phyloP scores from a whole-genome alignment of 2,797 vertebrate genomes.

The Peromyscus attwateri region DNA sequence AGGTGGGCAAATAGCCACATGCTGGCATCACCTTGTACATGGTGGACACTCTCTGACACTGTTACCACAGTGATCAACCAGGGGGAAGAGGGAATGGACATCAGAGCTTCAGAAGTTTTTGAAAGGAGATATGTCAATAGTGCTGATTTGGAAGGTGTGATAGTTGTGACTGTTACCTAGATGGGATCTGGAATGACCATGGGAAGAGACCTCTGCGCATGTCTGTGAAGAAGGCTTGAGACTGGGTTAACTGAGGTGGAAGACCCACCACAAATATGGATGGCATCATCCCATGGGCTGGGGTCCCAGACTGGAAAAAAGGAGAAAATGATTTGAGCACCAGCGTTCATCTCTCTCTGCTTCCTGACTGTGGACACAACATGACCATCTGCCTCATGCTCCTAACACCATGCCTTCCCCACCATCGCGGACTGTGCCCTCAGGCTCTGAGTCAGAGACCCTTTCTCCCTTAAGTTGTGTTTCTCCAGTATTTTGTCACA shows the following conservation, averaged over 20 bases:
- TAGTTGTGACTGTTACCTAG: background rate
- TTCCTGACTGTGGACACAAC: background rate
- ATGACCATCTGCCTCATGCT: background rate
- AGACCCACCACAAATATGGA: background rate
- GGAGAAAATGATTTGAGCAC: background rate
- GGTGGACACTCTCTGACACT: accelerated
- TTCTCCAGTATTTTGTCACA: background rate
- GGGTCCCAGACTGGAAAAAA: background rate
- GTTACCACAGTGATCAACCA: background rate
- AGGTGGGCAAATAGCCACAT: accelerated
- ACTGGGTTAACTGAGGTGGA: background rate
- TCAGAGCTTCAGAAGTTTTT: background rate
- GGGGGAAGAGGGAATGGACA: background rate
- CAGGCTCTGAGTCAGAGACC: background rate
- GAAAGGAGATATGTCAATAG: background rate
- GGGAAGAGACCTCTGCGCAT: background rate
- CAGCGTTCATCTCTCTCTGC: background rate
- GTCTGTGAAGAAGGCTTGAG: background rate
- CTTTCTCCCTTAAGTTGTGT: background rate
- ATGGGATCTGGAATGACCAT: background rate
- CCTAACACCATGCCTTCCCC: background rate
- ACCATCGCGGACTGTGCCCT: no score
- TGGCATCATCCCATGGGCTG: background rate
- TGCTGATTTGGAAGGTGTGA: background rate
- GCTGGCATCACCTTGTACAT: accelerated